Evolutionary conservation across 1,140 invertebrate genomes (phyloP), one percentile per base, ranked within the genome.

Genomic region (Microvelia longipes): DNA sequence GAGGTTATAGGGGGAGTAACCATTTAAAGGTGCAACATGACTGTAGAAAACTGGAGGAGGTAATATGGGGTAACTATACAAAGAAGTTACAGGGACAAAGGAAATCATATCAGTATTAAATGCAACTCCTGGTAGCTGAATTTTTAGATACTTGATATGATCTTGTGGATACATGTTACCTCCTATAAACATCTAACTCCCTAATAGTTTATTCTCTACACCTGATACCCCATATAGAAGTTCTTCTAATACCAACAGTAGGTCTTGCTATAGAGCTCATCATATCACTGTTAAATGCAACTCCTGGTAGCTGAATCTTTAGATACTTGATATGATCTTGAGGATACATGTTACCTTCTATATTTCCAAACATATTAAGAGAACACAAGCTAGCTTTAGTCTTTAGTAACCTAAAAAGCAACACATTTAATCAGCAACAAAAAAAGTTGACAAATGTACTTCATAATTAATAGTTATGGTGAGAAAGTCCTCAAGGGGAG

Each of bases 211-310:
- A 92, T 80, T 94, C 92, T 77, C 91, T 83, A 50, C 93, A 92
- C 72, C 90, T 80, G 2, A 92, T 79, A 1, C 89, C 89, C 93
- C 93, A 96, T 75, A 96, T 90, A 28, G 91, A 93, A 0, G 92
- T 93, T 74, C 92, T 82, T 73, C 88, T 80, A 15, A 88, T 85
- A 1, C 92, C 92, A 14, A 94, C 91, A 0, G 93, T 95, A 0
- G 93, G 93, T 30, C 93, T 80, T 0, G 93, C 91, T 27, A 96
- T 86, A 1, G 88, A 89, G 73, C 62, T 64, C 62, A 64, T 24
- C 25, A 64, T 64, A 2, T 64, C 62, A 15, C 2, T 5, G 24
- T 64, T 64, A 14, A 64, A 14, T 13, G 62, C 62, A 26, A 64
- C 35, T 50, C 35, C 35, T 50, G 35, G 35, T 50, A 50, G 19